Evolutionary conservation across 2,888 invertebrate species (phyloP).

Genomic region (Ypsolopha scabrella): DNA sequence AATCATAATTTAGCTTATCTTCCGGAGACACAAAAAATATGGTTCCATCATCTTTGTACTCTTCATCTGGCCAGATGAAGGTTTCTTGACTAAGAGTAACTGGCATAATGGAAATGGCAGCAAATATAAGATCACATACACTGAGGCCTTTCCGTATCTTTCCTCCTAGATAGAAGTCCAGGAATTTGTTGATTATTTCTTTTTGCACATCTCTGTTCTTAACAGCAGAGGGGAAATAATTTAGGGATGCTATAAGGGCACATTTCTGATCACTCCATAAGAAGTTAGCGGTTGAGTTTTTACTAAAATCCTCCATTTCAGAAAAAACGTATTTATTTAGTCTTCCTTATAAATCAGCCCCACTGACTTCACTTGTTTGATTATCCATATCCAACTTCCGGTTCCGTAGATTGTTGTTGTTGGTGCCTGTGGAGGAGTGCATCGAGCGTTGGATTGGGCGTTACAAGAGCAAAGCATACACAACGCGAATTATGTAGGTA

Average conservation of each 20-base stretch:
- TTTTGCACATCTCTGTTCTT: slow-evolving; percentile 11
- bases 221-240: slow-evolving; percentile 10
- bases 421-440: background rate
- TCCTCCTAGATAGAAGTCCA: slow-evolving; percentile 15
- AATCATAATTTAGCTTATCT: slow-evolving; percentile 10
- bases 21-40: slow-evolving; percentile 16
- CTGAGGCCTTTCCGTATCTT: slow-evolving; percentile 13
- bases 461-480: too few species aligned
- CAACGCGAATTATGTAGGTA: too few species aligned
- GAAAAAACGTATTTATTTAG: too few species aligned
- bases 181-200: slow-evolving; percentile 11
- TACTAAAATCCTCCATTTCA: too few species aligned
- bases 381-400: background rate
- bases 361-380: background rate
- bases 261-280: background rate
- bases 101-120: slow-evolving; percentile 16
- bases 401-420: background rate
- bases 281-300: too few species aligned
- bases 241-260: background rate
- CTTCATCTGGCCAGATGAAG: slow-evolving; percentile 10
- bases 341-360: too few species aligned
- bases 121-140: slow-evolving; percentile 13
- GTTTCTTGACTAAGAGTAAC: slow-evolving; percentile 8
- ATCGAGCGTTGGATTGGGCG: too few species aligned
- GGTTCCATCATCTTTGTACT: slow-evolving; percentile 13